Percentiles rank a stretch among this genome's conserved stretches.
Conservation (phyloP, 2,888 invertebrate species). For the Tinea pellionella region DNA sequence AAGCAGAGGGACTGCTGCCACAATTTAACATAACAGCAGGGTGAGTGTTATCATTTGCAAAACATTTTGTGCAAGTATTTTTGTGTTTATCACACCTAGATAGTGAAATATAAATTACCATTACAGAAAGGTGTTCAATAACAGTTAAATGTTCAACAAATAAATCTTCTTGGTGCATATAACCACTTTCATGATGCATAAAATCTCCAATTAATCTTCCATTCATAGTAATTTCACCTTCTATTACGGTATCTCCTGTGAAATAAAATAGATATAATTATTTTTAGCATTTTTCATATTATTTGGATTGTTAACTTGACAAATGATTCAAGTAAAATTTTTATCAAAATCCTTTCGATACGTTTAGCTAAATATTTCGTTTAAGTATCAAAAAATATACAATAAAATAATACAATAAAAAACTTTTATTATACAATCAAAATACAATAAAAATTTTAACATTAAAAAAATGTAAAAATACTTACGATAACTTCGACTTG, state of each 20-base stretch:
- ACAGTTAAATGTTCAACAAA: conserved; percentile 89
- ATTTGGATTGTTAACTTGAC: too few relatives aligned
- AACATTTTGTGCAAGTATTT: too few relatives aligned
- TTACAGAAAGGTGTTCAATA: conserved; percentile 86
- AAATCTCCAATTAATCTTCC: conserved; percentile 77
- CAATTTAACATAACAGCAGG: too few relatives aligned
- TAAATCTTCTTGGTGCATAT: conserved; percentile 92
- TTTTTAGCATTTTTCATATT: too few relatives aligned
- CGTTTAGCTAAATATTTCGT: too few relatives aligned
- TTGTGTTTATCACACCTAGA: too few relatives aligned
- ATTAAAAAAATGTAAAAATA: conserved; percentile 13
- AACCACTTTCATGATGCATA: conserved; percentile 86
- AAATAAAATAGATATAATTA: background rate
- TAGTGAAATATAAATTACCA: conserved; percentile 66
- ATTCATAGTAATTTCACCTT: conserved; percentile 86
- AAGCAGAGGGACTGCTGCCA: too few relatives aligned
- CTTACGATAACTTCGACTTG: conserved; percentile 80
- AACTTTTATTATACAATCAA: background rate
- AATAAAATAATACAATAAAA: too few relatives aligned
- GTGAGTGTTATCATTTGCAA: too few relatives aligned
- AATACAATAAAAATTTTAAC: background rate
- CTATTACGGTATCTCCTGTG: conserved; percentile 75
- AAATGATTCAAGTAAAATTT: too few relatives aligned
- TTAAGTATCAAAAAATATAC: too few relatives aligned
- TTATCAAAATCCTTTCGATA: too few relatives aligned